Evolutionary conservation across 2,888 invertebrate species (phyloP).

Genomic region (Ethmia dodecea): DNA sequence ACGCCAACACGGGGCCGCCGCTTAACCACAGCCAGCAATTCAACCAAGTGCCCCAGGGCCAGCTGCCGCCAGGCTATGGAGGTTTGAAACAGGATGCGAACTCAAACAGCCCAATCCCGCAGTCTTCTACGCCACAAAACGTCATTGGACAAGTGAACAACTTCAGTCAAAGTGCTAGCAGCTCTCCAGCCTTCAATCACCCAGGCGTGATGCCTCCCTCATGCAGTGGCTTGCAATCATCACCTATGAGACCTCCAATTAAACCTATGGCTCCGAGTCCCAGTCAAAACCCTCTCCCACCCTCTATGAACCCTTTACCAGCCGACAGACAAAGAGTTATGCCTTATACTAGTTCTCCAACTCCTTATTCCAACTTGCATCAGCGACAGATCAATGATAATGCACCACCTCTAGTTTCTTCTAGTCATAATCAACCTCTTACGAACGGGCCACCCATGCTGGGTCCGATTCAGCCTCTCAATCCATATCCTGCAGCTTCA

Average conservation of each 20-base stretch:
- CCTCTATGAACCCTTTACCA: conserved; percentile 30
- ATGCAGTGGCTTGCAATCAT: conserved; percentile 39
- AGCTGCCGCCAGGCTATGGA: conserved; percentile 48
- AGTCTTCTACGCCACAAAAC: conserved; percentile 30
- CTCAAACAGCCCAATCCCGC: conserved; percentile 51
- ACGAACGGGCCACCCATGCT: conserved; percentile 46
- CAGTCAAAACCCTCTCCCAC: conserved; percentile 31
- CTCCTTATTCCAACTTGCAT: conserved; percentile 39
- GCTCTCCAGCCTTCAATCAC: conserved; percentile 65
- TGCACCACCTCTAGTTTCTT: conserved; percentile 59
- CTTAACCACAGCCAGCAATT: conserved; percentile 41
- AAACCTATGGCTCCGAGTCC: conserved; percentile 22
- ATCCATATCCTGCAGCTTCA: conserved; percentile 32
- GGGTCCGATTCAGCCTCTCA: conserved; percentile 18
- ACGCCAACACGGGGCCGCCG: conserved; percentile 39
- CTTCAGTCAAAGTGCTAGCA: conserved; percentile 56
- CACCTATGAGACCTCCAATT: conserved; percentile 37
- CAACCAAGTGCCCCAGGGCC: conserved; percentile 46
- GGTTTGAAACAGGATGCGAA: conserved; percentile 56
- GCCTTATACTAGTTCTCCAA: conserved; percentile 37
- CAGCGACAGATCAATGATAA: conserved; percentile 64
- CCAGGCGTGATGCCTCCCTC: conserved; percentile 44
- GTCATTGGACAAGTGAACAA: conserved; percentile 45
- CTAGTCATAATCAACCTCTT: conserved; percentile 64
- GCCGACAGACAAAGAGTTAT: conserved; percentile 33